These are phyloP conservation scores for Piezodorus guildinii DNA, from an alignment of 1,140 invertebrate species.

Conservation along the genomic window DNA sequence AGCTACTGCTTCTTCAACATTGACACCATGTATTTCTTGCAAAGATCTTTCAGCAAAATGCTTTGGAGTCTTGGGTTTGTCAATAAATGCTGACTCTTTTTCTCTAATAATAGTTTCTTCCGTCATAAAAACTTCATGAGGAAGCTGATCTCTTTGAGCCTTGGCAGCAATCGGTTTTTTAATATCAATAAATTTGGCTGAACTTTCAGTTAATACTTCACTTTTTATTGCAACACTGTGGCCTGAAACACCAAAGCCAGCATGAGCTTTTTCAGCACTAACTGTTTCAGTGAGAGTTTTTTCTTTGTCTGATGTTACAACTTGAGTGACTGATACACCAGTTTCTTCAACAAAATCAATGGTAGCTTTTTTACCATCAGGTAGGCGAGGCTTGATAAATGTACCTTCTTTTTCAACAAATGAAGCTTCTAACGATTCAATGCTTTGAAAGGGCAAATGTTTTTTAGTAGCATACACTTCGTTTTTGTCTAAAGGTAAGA, in stretches of 20 bases:
- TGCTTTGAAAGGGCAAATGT: constrained; percentile 27
- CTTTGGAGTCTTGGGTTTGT: constrained; percentile 34
- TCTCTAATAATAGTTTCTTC: constrained; percentile 33
- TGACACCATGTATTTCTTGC: constrained; percentile 37
- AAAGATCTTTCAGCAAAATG: constrained; percentile 38
- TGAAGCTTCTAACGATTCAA: constrained; percentile 27
- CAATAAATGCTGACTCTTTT: constrained; percentile 24
- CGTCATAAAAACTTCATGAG: constrained; percentile 36
- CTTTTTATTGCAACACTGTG: constrained; percentile 24
- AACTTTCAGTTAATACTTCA: constrained; percentile 31
- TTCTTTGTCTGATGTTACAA: constrained; percentile 36
- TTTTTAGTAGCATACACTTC: constrained; percentile 21
- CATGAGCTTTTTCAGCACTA: constrained; percentile 24
- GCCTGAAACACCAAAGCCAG: constrained; percentile 22
- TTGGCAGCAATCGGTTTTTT: constrained; percentile 9
- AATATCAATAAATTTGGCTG: constrained; percentile 14
- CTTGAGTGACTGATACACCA: constrained; percentile 37
- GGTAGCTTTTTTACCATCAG: constrained; percentile 33
- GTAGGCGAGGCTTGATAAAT: constrained; percentile 30
- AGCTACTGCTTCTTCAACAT: constrained; percentile 35
- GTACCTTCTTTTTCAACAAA: constrained; percentile 28
- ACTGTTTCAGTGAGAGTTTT: constrained; percentile 12
- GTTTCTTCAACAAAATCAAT: constrained; percentile 36
- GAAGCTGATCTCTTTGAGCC: constrained; percentile 29
- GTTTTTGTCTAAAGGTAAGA: constrained; percentile 15